Evolutionary conservation across 2,888 invertebrate species (phyloP).

Genomic region (Bimastos eiseni): DNA sequence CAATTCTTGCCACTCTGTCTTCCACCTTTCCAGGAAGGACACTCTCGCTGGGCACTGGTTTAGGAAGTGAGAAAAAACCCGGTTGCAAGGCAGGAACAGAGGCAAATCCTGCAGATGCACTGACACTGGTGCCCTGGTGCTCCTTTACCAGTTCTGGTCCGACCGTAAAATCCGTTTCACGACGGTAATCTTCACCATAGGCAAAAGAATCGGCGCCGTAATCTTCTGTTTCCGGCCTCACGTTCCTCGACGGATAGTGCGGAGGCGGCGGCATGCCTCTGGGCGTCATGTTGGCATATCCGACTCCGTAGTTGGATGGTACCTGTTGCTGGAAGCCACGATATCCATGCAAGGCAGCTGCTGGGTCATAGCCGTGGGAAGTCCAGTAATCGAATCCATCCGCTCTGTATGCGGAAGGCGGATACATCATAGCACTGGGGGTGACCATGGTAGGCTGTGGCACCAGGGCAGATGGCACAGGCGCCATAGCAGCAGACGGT

Average conservation of each 20-base stretch:
- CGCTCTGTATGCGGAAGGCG: neutral
- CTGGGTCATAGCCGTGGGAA: slow-evolving; percentile 1
- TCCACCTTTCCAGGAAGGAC: neutral
- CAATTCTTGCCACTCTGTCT: neutral
- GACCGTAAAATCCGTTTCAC: neutral
- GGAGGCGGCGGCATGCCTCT: neutral
- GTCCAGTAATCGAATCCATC: neutral
- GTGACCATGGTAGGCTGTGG: neutral
- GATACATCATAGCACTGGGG: slow-evolving; percentile 1
- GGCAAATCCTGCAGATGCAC: neutral
- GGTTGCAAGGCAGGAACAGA: slow-evolving; percentile 27
- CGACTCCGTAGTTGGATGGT: neutral
- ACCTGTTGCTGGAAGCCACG: neutral
- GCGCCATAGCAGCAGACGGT: neutral
- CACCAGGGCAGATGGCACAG: neutral
- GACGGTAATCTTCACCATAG: neutral
- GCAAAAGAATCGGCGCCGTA: neutral
- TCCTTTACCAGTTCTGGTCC: neutral
- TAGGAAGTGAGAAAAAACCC: slow-evolving; percentile 25
- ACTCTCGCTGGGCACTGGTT: neutral
- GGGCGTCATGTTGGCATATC: neutral
- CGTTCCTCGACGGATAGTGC: neutral
- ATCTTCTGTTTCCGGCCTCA: neutral
- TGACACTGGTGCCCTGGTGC: neutral
- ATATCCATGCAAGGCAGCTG: slow-evolving; percentile 20